phyloP scores from a whole-genome alignment of 2,113 vertebrate genomes.

The Gila orcuttii region DNA sequence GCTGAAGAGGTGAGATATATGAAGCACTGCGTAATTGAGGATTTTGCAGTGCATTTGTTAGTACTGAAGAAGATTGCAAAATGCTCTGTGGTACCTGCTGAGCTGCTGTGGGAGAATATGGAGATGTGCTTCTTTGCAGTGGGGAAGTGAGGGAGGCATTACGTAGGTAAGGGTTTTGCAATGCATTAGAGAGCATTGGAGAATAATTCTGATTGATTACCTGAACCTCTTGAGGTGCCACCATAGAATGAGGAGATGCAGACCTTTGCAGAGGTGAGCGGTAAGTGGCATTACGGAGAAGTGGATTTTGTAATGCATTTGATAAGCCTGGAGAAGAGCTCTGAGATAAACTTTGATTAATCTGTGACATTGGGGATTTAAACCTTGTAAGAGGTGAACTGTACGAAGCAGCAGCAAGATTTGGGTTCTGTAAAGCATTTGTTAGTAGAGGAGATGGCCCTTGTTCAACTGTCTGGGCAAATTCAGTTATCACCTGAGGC shows the following conservation, averaged over 20 bases:
- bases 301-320: constrained; percentile 53
- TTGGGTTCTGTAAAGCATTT: constrained; percentile 69
- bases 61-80: constrained; percentile 38
- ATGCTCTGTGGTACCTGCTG: constrained; percentile 38
- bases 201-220: constrained; percentile 44
- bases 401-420: constrained; percentile 51
- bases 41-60: constrained; percentile 51
- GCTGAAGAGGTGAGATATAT: constrained; percentile 49
- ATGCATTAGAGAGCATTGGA: constrained; percentile 47
- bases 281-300: constrained; percentile 56
- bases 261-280: constrained; percentile 52
- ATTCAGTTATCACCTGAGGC: constrained; percentile 63
- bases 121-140: constrained; percentile 52
- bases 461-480: constrained; percentile 67
- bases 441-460: constrained; percentile 65
- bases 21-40: constrained; percentile 50
- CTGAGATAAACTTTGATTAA: constrained; percentile 42
- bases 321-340: constrained; percentile 43
- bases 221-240: constrained; percentile 47
- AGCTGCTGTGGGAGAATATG: constrained; percentile 23
- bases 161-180: constrained; percentile 54
- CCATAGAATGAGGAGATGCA: constrained; percentile 51
- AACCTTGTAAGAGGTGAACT: constrained; percentile 55
- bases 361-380: constrained; percentile 46
- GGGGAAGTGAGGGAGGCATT: constrained; percentile 51